Evolutionary conservation across 2,888 invertebrate species (phyloP).

Genomic region (Rhagophthalmus giganteus): DNA sequence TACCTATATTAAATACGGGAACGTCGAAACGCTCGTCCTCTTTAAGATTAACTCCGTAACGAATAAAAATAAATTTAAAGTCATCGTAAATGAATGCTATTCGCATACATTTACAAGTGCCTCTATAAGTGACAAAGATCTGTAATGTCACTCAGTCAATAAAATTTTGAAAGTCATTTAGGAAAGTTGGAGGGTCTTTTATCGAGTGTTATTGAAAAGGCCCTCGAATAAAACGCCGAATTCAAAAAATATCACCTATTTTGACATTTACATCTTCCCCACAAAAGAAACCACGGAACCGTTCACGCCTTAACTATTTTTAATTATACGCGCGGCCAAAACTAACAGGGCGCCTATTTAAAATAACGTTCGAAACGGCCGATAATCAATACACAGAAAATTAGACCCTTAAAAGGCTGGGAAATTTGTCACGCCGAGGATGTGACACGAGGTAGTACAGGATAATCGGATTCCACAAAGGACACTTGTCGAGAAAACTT

Average conservation of each 20-base stretch:
- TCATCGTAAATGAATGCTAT: too few species aligned
- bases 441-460: slow-evolving; percentile 40
- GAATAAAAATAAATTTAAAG: too few species aligned
- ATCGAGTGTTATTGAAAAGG: slow-evolving; percentile 27
- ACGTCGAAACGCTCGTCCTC: too few species aligned
- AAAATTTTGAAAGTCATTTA: slow-evolving; percentile 30
- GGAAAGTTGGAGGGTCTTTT: slow-evolving; percentile 28
- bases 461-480: slow-evolving; percentile 40
- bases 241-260: slow-evolving; percentile 25
- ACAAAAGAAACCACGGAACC: slow-evolving; percentile 9
- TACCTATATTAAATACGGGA: too few species aligned
- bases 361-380: too few species aligned
- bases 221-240: slow-evolving; percentile 20
- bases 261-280: slow-evolving; percentile 16
- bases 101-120: too few species aligned
- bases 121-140: slow-evolving; percentile 30
- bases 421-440: slow-evolving; percentile 37
- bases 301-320: slow-evolving; percentile 23
- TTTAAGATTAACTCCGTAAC: too few species aligned
- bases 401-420: slow-evolving; percentile 23
- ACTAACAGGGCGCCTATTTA: too few species aligned
- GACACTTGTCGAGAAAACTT: slow-evolving; percentile 40
- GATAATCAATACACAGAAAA: slow-evolving; percentile 23
- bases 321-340: too few species aligned
- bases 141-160: slow-evolving; percentile 31